Percentiles rank a stretch among this genome's conserved stretches.
These are phyloP conservation scores for Alosa sapidissima DNA, from an alignment of 2,797 vertebrate genomes.

Conservation along the genomic window DNA sequence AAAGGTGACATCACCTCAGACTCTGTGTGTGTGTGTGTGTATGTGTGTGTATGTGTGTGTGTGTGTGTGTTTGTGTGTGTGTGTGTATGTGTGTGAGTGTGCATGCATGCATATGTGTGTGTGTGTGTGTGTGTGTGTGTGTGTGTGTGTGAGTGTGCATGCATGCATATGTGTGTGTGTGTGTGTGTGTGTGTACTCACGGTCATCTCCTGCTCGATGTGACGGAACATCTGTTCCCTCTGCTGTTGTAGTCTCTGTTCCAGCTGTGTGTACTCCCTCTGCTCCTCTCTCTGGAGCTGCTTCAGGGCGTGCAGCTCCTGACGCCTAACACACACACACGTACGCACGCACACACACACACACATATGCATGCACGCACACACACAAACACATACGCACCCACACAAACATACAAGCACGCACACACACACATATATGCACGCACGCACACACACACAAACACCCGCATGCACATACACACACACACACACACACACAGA, in stretches of 20 bases:
- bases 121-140: background rate
- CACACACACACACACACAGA: background rate
- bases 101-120: background rate
- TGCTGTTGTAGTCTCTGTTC: slow-evolving; percentile 71
- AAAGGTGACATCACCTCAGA: background rate
- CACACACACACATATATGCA: background rate
- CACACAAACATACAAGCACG: background rate
- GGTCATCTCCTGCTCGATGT: slow-evolving; percentile 74
- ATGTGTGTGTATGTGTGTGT: background rate
- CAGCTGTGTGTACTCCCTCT: slow-evolving; percentile 68
- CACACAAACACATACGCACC: background rate
- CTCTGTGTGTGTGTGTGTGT: background rate
- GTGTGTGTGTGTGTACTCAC: slow-evolving; percentile 51
- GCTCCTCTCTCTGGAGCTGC: slow-evolving; percentile 73
- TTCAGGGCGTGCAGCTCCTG: slow-evolving; percentile 72
- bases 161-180: background rate
- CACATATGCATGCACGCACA: background rate
- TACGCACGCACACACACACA: background rate
- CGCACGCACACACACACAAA: background rate
- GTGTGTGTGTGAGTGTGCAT: background rate
- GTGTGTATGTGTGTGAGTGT: background rate
- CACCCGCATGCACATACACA: background rate
- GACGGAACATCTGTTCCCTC: slow-evolving; percentile 73
- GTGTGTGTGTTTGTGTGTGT: background rate
- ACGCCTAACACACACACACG: slow-evolving; percentile 53